Percentiles rank a stretch among this genome's conserved stretches.
These are phyloP conservation scores for Exephanes ischioxanthus DNA, from an alignment of 2,888 invertebrate species.

Conservation along the genomic window DNA sequence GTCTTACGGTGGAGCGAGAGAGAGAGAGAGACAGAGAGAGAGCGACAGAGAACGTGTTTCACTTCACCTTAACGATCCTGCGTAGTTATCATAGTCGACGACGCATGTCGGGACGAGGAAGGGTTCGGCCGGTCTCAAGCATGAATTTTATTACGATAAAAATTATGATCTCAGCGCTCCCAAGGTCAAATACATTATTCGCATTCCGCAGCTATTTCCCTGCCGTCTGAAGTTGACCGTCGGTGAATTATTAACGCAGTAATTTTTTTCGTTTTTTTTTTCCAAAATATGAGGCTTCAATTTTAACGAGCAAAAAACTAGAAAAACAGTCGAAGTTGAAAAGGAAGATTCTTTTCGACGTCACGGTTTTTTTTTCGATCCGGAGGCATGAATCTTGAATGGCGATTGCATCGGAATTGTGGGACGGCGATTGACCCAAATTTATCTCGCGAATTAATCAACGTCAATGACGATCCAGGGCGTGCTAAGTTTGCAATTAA, in stretches of 20 bases:
- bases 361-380: neutral
- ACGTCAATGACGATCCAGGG: conserved; percentile 64
- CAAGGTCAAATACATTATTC: conserved; percentile 18
- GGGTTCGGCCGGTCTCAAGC: conserved; percentile 21
- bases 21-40: too few species aligned
- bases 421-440: conserved; percentile 59
- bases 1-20: too few species aligned
- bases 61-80: neutral
- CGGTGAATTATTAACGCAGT: neutral
- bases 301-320: neutral
- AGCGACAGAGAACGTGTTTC: too few species aligned
- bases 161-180: conserved; percentile 30
- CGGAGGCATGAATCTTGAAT: conserved; percentile 14
- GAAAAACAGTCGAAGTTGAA: neutral
- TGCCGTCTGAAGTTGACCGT: neutral
- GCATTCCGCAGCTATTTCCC: neutral
- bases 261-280: too few species aligned
- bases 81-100: neutral
- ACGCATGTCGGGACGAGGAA: conserved; percentile 7
- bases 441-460: conserved; percentile 70
- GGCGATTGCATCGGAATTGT: conserved; percentile 26
- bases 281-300: neutral
- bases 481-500: conserved; percentile 74
- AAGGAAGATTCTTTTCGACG: neutral
- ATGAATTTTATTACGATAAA: conserved; percentile 7